These are phyloP conservation scores for Cryptotermes secundus DNA, from an alignment of 1,140 invertebrate genomes.

Conservation along the genomic window DNA sequence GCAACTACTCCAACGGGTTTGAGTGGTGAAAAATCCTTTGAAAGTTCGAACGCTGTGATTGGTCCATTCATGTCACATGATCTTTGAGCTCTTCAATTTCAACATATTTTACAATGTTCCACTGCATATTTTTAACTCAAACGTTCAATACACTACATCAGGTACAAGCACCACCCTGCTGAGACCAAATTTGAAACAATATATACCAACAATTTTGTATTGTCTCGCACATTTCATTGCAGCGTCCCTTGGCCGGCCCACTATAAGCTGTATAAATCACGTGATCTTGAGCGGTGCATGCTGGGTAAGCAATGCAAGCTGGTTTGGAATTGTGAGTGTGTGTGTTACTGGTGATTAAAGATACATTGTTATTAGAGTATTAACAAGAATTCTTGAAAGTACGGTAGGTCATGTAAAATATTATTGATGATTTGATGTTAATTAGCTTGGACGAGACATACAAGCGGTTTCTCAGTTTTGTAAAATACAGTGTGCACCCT, in stretches of 20 bases:
- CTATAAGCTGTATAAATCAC: neutral
- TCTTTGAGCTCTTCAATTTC: slow-evolving; percentile 29
- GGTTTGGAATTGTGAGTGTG: neutral
- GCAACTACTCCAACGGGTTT: slow-evolving; percentile 45
- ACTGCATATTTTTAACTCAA: neutral
- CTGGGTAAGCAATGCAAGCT: slow-evolving; percentile 15
- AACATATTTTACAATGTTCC: slow-evolving; percentile 24
- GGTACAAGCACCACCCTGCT: neutral
- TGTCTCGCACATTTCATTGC: slow-evolving; percentile 8
- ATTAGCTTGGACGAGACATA: neutral
- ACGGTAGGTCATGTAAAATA: neutral
- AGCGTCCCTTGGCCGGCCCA: slow-evolving; percentile 25
- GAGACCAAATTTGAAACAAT: neutral
- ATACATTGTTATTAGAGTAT: neutral
- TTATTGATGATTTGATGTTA: neutral
- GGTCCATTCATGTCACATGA: slow-evolving; percentile 42
- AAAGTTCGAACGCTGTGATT: slow-evolving; percentile 42
- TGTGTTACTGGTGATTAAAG: neutral
- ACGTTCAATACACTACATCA: neutral
- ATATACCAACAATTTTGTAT: neutral
- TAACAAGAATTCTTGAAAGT: neutral
- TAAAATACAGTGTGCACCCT: neutral
- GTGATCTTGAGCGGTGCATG: neutral
- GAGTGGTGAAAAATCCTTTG: slow-evolving; percentile 44
- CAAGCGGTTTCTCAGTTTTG: neutral